Conservation (phyloP, 2,888 invertebrate genomes). For the Drosophila lutescens region DNA sequence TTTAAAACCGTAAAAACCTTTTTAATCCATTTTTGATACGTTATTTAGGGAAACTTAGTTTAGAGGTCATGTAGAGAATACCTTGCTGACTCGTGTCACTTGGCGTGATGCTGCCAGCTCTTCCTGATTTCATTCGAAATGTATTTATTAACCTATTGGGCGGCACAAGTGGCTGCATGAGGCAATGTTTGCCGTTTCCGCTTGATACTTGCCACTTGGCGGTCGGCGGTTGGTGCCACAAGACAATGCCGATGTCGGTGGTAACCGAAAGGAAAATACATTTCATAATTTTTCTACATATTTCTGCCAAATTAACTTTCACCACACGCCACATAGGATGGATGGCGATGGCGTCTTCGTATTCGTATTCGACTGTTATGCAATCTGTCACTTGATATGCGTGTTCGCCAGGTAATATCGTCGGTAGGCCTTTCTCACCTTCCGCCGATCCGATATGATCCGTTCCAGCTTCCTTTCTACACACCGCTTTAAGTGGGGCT, state of each 20-base stretch:
- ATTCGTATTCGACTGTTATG: slow-evolving; percentile 60
- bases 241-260: slow-evolving; percentile 63
- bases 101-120: slow-evolving; percentile 7
- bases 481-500: slow-evolving; percentile 47
- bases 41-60: background rate
- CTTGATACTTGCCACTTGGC: slow-evolving; percentile 38
- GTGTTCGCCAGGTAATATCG: slow-evolving; percentile 37
- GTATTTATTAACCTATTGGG: slow-evolving; percentile 47
- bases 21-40: background rate
- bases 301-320: slow-evolving; percentile 73
- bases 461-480: slow-evolving; percentile 57
- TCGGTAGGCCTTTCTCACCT: slow-evolving; percentile 35
- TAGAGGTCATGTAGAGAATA: background rate
- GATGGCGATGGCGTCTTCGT: slow-evolving; percentile 32
- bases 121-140: slow-evolving; percentile 41
- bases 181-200: slow-evolving; percentile 30
- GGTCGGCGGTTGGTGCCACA: slow-evolving; percentile 11
- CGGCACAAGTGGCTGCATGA: slow-evolving; percentile 20
- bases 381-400: slow-evolving; percentile 71
- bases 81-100: slow-evolving; percentile 3
- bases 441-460: slow-evolving; percentile 16
- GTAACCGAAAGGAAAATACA: slow-evolving; percentile 62
- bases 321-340: slow-evolving; percentile 73
- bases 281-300: slow-evolving; percentile 73
- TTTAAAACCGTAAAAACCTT: no score